Evolutionary conservation across 2,888 invertebrate genomes (phyloP), one percentile per base, ranked within the genome.

Genomic region (Uloborus plumipes): DNA sequence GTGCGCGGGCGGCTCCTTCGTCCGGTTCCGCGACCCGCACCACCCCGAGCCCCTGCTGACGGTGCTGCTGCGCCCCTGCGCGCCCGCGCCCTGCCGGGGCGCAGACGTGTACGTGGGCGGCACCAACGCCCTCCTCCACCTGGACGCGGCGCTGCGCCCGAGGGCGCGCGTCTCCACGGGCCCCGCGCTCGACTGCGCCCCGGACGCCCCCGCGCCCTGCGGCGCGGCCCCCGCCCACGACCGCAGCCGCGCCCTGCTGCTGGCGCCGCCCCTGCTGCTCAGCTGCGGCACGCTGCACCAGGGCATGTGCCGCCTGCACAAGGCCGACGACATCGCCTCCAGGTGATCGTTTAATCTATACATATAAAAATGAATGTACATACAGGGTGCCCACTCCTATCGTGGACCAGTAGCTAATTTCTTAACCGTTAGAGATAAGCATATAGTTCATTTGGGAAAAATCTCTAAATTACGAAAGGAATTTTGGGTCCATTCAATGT

Each of bases 231-330:
- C 65, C 1, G 66, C 49, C 18, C 58, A 73, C 31, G 72, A 85
- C 58, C 83, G 83, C 31, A 80, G 65, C 65, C 74, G 62, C 49
- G 53, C 80, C 2, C 50, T 85, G 31, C 31, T 76, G 9, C 59
- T 85, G n/a, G 59, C 78, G 31, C 65, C 77, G 15, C 18, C 47
- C 16, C 14, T 85, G 3, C 39, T 85, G 16, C 51, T 84, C 9
- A 71, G 64, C 14, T 86, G 86, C 62, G 85, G 84, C 1, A 81
- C 80, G 13, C 66, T 85, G 0, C 59, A 85, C 71, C 86, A 85
- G 50, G 86, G 86, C 0, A 53, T 85, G 66, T 86, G 86, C 61
- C 53, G 66, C 50, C 47, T 85, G 13, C 64, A 75, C 7, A n/a
- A 64, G 7, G 18, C 75, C 4, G 6, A 16, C 14, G 47, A 71